Percentiles rank a stretch among this genome's conserved stretches.
Conservation (phyloP, 2,888 invertebrate genomes). For the Orgyia antiqua region DNA sequence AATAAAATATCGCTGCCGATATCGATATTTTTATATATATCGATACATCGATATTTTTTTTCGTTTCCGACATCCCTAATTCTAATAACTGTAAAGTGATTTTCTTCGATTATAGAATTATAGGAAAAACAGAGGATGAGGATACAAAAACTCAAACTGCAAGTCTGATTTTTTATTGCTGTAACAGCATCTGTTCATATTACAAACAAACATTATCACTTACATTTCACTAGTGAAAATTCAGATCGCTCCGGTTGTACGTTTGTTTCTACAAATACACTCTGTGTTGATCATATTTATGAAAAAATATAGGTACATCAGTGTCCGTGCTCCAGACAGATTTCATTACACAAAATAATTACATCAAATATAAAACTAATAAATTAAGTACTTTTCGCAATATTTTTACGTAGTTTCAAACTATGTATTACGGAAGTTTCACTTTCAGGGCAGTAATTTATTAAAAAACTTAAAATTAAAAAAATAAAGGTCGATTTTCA, state of each 20-base stretch:
- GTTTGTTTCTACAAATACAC: slow-evolving; percentile 27
- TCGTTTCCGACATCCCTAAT: no score
- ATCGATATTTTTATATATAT: no score
- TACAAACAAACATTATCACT: slow-evolving; percentile 72
- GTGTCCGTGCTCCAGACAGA: slow-evolving; percentile 23
- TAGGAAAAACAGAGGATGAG: no score
- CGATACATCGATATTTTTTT: no score
- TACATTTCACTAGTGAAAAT: slow-evolving; percentile 65
- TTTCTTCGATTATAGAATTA: no score
- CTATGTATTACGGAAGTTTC: slow-evolving; percentile 36
- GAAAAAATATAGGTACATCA: slow-evolving; percentile 40
- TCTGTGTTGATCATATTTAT: slow-evolving; percentile 26
- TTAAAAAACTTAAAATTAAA: slow-evolving; percentile 45
- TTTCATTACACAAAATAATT: slow-evolving; percentile 32
- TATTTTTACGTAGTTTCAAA: slow-evolving; percentile 29
- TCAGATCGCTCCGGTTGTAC: slow-evolving; percentile 60
- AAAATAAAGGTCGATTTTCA: slow-evolving; percentile 36
- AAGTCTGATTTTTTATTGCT: slow-evolving; percentile 76
- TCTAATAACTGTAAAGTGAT: no score
- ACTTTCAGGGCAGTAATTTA: slow-evolving; percentile 46
- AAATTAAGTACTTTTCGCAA: slow-evolving; percentile 57
- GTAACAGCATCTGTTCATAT: slow-evolving; percentile 70
- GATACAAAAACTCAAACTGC: slow-evolving; percentile 38
- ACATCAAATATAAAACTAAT: slow-evolving; percentile 44
- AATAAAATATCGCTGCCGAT: no score